A percentile compares a stretch with the other conserved stretches of the same genome.
Evolutionary conservation across 1,140 invertebrate genomes (phyloP).

Genomic region (Cryptotermes secundus): DNA sequence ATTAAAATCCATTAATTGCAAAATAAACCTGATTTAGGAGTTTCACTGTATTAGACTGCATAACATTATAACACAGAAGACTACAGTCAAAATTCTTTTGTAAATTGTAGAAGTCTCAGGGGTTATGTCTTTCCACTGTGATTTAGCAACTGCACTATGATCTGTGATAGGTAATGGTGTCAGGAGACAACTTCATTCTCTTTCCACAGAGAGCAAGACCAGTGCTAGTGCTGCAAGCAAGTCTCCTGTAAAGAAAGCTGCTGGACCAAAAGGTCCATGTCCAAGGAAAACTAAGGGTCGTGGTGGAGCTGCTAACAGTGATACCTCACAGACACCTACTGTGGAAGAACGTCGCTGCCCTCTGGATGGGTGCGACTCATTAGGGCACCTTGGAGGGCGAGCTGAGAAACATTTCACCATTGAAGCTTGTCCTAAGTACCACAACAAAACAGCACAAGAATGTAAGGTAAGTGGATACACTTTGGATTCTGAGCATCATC

Average conservation of each 20-base stretch:
- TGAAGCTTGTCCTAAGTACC: slow-evolving; percentile 86
- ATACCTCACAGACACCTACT: neutral
- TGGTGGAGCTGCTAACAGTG: slow-evolving; percentile 41
- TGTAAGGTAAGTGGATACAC: slow-evolving; percentile 66
- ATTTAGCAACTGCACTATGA: neutral
- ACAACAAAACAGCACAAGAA: slow-evolving; percentile 80
- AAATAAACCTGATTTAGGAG: too few relatives aligned
- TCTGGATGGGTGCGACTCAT: slow-evolving; percentile 84
- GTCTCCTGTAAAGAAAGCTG: slow-evolving; percentile 61
- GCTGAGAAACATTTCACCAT: slow-evolving; percentile 81
- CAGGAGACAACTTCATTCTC: neutral
- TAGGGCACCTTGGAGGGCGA: slow-evolving; percentile 85
- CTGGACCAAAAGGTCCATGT: slow-evolving; percentile 43
- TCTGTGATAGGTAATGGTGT: too few relatives aligned
- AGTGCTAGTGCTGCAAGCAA: slow-evolving; percentile 48
- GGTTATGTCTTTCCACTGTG: too few relatives aligned
- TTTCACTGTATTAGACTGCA: too few relatives aligned
- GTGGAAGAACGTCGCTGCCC: slow-evolving; percentile 72
- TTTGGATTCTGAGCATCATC: too few relatives aligned
- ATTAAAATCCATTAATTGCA: too few relatives aligned
- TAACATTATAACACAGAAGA: too few relatives aligned
- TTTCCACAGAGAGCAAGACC: slow-evolving; percentile 39
- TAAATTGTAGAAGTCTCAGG: too few relatives aligned
- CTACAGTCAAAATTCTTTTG: too few relatives aligned
- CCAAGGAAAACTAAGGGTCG: slow-evolving; percentile 39